Conservation (phyloP, 2,113 vertebrate genomes). For the Tragelaphus strepsiceros region DNA sequence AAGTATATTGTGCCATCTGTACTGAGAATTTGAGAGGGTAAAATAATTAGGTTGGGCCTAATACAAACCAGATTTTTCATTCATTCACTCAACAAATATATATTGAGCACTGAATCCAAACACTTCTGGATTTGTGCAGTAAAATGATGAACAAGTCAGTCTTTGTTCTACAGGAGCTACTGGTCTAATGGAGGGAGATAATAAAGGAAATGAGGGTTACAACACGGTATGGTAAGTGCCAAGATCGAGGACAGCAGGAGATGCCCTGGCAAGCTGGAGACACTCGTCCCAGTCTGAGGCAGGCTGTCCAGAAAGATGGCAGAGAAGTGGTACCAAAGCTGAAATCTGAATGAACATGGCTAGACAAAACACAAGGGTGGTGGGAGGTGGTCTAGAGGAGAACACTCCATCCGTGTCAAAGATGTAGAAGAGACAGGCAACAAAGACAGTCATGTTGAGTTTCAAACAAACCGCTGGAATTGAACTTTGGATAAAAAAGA, state of each 20-base stretch:
- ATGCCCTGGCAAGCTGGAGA: too few relatives aligned
- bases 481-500: not conserved
- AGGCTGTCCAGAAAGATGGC: too few relatives aligned
- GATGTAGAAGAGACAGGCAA: not conserved
- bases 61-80: not conserved
- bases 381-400: not conserved
- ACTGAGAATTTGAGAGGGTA: not conserved
- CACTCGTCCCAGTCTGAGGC: not conserved
- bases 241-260: not conserved
- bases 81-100: not conserved
- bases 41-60: conserved; percentile 2
- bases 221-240: not conserved
- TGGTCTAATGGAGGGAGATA: not conserved
- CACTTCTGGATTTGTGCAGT: not conserved
- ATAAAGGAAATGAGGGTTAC: not conserved
- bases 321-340: not conserved
- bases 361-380: not conserved
- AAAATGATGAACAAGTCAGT: not conserved
- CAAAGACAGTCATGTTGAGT: not conserved
- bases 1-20: not conserved
- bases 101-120: not conserved
- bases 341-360: not conserved
- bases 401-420: not conserved
- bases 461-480: not conserved
- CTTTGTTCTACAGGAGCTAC: not conserved